Conservation (phyloP, 1,140 invertebrate species). For the Platorchestia sp. region DNA sequence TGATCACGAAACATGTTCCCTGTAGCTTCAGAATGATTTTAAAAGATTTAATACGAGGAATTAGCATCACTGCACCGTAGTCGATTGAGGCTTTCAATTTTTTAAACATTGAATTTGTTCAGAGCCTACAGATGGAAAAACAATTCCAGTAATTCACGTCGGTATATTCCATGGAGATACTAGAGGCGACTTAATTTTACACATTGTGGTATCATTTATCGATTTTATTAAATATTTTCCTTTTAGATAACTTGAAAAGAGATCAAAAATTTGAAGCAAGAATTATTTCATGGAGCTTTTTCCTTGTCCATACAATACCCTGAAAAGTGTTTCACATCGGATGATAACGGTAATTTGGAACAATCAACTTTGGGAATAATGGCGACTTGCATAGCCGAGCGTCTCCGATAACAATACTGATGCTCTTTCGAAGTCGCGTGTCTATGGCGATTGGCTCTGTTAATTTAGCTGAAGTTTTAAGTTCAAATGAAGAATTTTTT, state of each 20-base stretch:
- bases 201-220: too few species aligned
- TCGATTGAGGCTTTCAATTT: too few species aligned
- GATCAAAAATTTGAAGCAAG: neutral
- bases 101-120: too few species aligned
- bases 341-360: neutral
- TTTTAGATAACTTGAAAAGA: neutral
- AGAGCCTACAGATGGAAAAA: too few species aligned
- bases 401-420: neutral
- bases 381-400: neutral
- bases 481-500: neutral
- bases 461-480: neutral
- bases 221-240: too few species aligned
- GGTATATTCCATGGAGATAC: too few species aligned
- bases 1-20: too few species aligned
- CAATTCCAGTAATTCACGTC: too few species aligned
- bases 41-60: too few species aligned
- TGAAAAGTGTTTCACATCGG: neutral
- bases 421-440: neutral
- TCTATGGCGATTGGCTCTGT: neutral
- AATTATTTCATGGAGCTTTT: neutral
- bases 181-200: too few species aligned
- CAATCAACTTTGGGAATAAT: neutral
- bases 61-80: too few species aligned
- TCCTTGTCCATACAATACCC: neutral
- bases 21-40: too few species aligned